Percentiles rank a stretch among this genome's conserved stretches.
phyloP scores from a whole-genome alignment of 2,888 invertebrate species.

The Cephus pulcher region DNA sequence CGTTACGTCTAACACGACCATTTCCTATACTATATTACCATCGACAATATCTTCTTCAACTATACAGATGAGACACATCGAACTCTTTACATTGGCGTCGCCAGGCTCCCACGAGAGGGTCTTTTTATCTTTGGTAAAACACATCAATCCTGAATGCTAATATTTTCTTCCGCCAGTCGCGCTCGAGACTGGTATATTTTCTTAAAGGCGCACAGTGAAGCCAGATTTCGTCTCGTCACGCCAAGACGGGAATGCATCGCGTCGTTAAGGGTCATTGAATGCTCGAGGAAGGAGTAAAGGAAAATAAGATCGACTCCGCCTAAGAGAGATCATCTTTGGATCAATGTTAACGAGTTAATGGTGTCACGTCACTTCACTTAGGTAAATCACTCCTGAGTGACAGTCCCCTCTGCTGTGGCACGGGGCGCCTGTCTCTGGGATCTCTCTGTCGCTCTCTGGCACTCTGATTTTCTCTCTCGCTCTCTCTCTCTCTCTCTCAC shows the following conservation, averaged over 20 bases:
- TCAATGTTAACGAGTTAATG: slow-evolving; percentile 29
- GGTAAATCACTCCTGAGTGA: slow-evolving; percentile 25
- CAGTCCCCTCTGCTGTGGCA: slow-evolving; percentile 3
- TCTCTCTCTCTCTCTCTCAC: not conserved
- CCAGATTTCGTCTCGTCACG: not conserved
- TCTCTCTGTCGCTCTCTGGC: not conserved
- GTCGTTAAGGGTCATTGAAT: not conserved
- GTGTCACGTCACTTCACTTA: slow-evolving; percentile 26
- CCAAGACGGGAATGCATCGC: not conserved
- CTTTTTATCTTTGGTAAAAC: not conserved
- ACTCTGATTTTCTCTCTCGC: slow-evolving; percentile 2
- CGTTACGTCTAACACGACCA: not conserved
- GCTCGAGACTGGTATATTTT: not conserved
- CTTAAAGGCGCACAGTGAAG: not conserved
- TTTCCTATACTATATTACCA: not conserved
- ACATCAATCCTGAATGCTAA: not conserved
- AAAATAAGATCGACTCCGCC: slow-evolving; percentile 22
- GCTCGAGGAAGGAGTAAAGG: not conserved
- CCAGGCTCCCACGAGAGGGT: not conserved
- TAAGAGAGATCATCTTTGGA: slow-evolving; percentile 21
- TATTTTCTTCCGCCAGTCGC: not conserved
- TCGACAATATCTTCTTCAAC: not conserved
- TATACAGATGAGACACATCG: not conserved
- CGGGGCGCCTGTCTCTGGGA: slow-evolving; percentile 7
- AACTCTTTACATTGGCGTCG: not conserved